Evolutionary conservation across 2,888 invertebrate genomes (phyloP).

Genomic region (Trissolcus japonicus): DNA sequence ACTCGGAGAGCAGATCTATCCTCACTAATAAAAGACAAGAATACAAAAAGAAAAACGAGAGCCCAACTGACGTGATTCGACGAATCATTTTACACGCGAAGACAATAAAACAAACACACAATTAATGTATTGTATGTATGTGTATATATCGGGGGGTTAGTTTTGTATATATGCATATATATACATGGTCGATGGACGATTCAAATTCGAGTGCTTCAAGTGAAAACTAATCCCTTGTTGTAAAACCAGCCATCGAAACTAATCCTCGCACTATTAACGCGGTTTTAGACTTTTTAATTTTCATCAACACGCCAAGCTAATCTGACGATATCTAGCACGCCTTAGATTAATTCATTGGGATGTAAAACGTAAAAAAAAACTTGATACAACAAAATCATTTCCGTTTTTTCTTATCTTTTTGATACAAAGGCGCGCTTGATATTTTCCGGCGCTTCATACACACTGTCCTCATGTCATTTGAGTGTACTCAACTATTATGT

Average conservation of each 20-base stretch:
- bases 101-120: slow-evolving; percentile 47
- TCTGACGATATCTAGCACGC: slow-evolving; percentile 21
- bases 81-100: slow-evolving; percentile 40
- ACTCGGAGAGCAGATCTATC: slow-evolving; percentile 10
- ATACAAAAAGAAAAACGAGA: too few species aligned
- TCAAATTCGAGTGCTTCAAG: slow-evolving; percentile 3
- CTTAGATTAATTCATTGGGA: slow-evolving; percentile 5
- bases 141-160: slow-evolving; percentile 24
- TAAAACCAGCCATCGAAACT: slow-evolving; percentile 43
- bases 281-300: slow-evolving; percentile 27
- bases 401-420: not conserved
- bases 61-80: slow-evolving; percentile 56
- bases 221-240: slow-evolving; percentile 22
- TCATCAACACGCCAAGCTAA: slow-evolving; percentile 26
- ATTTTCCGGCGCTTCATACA: slow-evolving; percentile 17
- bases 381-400: not conserved
- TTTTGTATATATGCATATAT: slow-evolving; percentile 26
- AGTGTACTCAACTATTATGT: slow-evolving; percentile 34
- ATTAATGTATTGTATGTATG: slow-evolving; percentile 29
- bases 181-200: slow-evolving; percentile 12
- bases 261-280: slow-evolving; percentile 42
- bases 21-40: slow-evolving; percentile 26
- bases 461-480: slow-evolving; percentile 27
- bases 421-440: slow-evolving; percentile 9
- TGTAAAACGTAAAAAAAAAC: not conserved